Evolutionary conservation across 2,797 vertebrate genomes (phyloP).

Genomic region (Parotocinclus haroldoi): DNA sequence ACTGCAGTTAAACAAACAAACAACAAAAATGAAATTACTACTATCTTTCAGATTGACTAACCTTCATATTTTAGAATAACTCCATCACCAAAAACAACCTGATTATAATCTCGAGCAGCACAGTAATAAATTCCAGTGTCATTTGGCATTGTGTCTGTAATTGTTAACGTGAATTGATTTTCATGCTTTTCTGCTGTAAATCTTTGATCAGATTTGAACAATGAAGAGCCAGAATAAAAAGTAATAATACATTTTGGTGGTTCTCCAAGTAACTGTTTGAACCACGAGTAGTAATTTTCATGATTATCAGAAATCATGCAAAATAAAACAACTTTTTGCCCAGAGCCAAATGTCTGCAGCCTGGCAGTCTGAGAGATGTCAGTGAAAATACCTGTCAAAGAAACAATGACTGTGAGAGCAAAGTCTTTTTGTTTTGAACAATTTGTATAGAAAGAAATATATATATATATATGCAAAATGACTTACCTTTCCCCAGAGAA

Average conservation of each 20-base stretch:
- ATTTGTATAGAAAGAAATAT: too few relatives aligned
- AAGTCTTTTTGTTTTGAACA: too few relatives aligned
- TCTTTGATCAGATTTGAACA: constrained; percentile 7
- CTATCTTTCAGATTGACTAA: neutral
- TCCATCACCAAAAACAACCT: constrained; percentile 22
- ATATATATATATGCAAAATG: too few relatives aligned
- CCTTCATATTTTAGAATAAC: constrained; percentile 30
- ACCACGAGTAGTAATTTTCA: constrained; percentile 1
- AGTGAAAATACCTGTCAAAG: too few relatives aligned
- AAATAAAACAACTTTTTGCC: too few relatives aligned
- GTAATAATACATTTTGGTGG: constrained; percentile 18
- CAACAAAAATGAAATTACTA: too few relatives aligned
- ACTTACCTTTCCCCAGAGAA: too few relatives aligned
- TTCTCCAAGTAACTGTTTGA: constrained; percentile 29
- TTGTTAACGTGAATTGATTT: constrained; percentile 5
- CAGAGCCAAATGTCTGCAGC: too few relatives aligned
- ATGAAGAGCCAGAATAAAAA: neutral
- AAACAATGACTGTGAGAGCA: too few relatives aligned
- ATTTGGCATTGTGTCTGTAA: constrained; percentile 10
- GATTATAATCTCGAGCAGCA: constrained; percentile 19
- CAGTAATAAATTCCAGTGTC: constrained; percentile 37
- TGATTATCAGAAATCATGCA: too few relatives aligned
- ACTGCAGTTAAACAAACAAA: too few relatives aligned
- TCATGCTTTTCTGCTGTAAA: neutral
- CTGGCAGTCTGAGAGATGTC: too few relatives aligned